A percentile compares a stretch with the other conserved stretches of the same genome.
phyloP scores from a whole-genome alignment of 2,888 invertebrate genomes.

The Agonopterix subpropinquella region DNA sequence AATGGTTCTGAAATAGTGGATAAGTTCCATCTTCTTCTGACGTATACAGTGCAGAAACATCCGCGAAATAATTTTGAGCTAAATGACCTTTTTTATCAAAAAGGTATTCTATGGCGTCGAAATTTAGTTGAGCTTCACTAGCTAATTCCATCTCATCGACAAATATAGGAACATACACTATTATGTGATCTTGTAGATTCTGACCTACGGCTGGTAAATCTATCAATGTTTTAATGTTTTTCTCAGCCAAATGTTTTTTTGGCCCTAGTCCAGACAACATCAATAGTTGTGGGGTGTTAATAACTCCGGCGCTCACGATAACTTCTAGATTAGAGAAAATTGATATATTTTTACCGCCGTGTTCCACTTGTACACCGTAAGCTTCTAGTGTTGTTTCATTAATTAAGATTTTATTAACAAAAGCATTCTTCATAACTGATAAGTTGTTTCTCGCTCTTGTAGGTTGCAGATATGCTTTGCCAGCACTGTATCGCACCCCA shows the following conservation, averaged over 20 bases:
- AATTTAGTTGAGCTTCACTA: conserved; percentile 16
- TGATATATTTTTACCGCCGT: conserved; percentile 14
- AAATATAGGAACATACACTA: conserved; percentile 33
- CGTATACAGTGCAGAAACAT: conserved; percentile 77
- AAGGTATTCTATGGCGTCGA: conserved; percentile 47
- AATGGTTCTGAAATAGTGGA: conserved; percentile 21
- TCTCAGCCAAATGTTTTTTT: conserved; percentile 34
- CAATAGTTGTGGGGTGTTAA: conserved; percentile 60
- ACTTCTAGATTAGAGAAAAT: conserved; percentile 47
- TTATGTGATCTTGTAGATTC: conserved; percentile 56
- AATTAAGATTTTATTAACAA: conserved; percentile 66
- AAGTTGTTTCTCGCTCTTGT: conserved; percentile 34
- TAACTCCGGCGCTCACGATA: conserved; percentile 54
- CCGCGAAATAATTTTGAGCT: conserved; percentile 62
- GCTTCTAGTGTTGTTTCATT: conserved; percentile 45
- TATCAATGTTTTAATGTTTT: conserved; percentile 31
- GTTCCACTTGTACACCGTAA: conserved; percentile 47
- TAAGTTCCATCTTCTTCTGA: conserved; percentile 35
- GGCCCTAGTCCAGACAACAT: conserved; percentile 69
- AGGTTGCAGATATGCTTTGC: conserved; percentile 57
- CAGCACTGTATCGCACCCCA: conserved; percentile 60
- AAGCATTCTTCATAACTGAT: conserved; percentile 53
- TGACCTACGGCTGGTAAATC: conserved; percentile 47
- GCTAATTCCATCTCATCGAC: conserved; percentile 22
- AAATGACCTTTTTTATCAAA: conserved; percentile 54